A percentile compares a stretch with the other conserved stretches of the same genome.
Conservation (phyloP, 2,113 vertebrate species). For the Rhinopomastus cyanomelas region DNA sequence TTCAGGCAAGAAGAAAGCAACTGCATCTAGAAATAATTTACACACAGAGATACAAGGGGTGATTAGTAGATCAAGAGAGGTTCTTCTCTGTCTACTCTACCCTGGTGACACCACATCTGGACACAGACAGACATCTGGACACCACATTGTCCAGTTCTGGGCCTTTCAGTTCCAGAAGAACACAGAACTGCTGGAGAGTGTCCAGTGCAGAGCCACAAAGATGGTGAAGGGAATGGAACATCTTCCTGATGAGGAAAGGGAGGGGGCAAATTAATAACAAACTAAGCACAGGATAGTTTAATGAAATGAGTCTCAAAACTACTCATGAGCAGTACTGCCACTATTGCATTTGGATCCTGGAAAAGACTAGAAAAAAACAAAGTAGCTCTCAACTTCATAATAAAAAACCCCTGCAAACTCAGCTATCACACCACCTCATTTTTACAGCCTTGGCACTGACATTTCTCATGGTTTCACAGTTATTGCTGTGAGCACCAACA, state of each 20-base stretch:
- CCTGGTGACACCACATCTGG: too few relatives aligned
- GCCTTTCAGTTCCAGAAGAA: too few relatives aligned
- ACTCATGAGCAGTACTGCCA: neutral
- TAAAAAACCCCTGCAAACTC: neutral
- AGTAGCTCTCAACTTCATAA: neutral
- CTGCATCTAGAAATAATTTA: neutral
- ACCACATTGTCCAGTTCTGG: too few relatives aligned
- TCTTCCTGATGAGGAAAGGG: too few relatives aligned
- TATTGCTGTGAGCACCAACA: neutral
- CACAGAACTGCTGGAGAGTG: too few relatives aligned
- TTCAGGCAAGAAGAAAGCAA: neutral
- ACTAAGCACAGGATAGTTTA: neutral
- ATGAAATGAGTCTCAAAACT: neutral
- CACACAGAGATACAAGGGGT: too few relatives aligned
- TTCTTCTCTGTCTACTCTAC: too few relatives aligned
- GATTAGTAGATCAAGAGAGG: too few relatives aligned
- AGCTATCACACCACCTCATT: neutral
- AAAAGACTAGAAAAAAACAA: neutral
- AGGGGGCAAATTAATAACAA: neutral
- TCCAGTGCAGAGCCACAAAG: too few relatives aligned
- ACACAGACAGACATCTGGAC: too few relatives aligned
- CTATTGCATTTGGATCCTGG: neutral
- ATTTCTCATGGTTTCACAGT: neutral
- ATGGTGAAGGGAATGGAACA: too few relatives aligned
- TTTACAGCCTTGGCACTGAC: neutral